Evolutionary conservation across 2,797 vertebrate genomes (phyloP), one percentile per base, ranked within the genome.

Genomic region (Spinus olivaceus): DNA sequence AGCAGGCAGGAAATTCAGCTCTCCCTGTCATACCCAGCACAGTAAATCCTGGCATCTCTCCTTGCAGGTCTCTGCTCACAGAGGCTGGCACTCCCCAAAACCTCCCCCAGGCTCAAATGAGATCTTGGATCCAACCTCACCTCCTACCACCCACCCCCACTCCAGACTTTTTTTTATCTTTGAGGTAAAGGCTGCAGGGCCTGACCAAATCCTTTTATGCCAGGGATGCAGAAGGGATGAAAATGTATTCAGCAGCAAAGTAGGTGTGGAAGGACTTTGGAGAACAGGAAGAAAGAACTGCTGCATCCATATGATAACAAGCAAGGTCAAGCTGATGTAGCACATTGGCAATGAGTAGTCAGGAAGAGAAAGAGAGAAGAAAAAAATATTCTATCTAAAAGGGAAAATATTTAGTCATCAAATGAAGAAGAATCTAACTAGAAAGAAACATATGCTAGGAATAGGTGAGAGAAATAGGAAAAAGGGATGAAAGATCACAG

Each of bases 111-210:
- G 47, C 66, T 74, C 61, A 77, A 53, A 51, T 56, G 50, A 37
- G 41, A 53, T n/a, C 57, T 54, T 63, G 90, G 63, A 88, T 86
- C 50, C 51, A 54, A 6, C 8, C 20, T 79, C 35, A 46, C 32
- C 47, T 51, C 39, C 9, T 30, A 49, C 4, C 14, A 47, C 14
- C 41, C 41, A 47, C 3, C 21, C 2, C 19, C 0, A 0, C 4
- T 18, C 2, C 15, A 2, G 39, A 2, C 1, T 23, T 71, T 82
- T 50, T 59, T 66, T 35, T 23, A 15, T 51, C 32, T 80, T 73
- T 81, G 21, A 69, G 54, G 59, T 72, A 54, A 86, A 76, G 57
- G n/a, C 59, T 90, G 51, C 63, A 90, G 78, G 23, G n/a, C 60
- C 67, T 82, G 32, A 56, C 51, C 64, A 89, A 87, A 85, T 80